These are phyloP conservation scores for Gymnocheta viridis DNA, from an alignment of 2,888 invertebrate genomes.

Conservation along the genomic window DNA sequence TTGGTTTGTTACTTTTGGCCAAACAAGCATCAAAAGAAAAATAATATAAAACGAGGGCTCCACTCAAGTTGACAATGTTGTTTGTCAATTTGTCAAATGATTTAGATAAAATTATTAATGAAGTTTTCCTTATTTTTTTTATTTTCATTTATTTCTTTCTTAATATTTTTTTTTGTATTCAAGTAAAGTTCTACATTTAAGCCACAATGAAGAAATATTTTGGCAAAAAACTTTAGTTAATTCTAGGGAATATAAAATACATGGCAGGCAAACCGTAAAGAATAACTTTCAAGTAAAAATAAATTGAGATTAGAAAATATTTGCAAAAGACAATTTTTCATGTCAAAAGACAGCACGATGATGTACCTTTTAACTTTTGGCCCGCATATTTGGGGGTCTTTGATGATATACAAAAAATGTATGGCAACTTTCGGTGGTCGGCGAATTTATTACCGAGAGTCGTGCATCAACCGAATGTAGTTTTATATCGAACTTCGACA, in stretches of 20 bases:
- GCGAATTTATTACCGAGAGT: too few relatives aligned
- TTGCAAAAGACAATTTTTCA: too few relatives aligned
- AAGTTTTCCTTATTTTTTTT: slow-evolving; percentile 38
- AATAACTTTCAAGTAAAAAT: background rate
- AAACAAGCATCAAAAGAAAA: background rate
- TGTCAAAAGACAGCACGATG: too few relatives aligned
- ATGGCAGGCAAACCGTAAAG: background rate
- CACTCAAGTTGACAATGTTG: slow-evolving; percentile 55
- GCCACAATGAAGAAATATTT: background rate
- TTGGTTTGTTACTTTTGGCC: slow-evolving; percentile 33
- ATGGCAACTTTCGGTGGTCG: too few relatives aligned
- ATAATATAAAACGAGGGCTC: slow-evolving; percentile 9
- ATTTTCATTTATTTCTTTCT: background rate
- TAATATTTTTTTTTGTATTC: background rate
- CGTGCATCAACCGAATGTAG: too few relatives aligned
- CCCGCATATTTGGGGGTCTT: too few relatives aligned
- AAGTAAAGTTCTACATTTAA: background rate
- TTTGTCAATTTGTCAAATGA: slow-evolving; percentile 69
- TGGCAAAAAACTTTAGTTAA: background rate
- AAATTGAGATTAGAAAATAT: too few relatives aligned
- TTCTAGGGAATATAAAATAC: background rate
- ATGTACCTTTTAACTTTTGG: too few relatives aligned
- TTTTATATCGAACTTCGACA: too few relatives aligned
- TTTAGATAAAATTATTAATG: slow-evolving; percentile 67
- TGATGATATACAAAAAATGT: too few relatives aligned